These are phyloP conservation scores for Coracopsis vasa DNA, from an alignment of 2,113 vertebrate genomes.

Conservation along the genomic window DNA sequence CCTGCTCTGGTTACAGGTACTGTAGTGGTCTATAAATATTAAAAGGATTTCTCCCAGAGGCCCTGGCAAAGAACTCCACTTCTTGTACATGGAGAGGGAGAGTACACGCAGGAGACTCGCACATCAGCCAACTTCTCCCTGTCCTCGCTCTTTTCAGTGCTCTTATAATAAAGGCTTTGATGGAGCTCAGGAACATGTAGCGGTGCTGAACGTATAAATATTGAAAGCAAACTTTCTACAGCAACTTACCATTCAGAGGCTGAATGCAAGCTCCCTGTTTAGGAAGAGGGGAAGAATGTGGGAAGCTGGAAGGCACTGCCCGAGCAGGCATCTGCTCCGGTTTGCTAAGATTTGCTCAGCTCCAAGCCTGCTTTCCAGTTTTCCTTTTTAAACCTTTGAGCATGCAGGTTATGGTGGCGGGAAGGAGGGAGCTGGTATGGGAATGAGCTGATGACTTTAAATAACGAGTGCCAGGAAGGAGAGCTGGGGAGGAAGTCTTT, in stretches of 20 bases:
- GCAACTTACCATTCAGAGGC: constrained; percentile 65
- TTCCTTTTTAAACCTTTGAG: neutral
- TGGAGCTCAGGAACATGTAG: constrained; percentile 57
- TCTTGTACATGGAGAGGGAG: neutral
- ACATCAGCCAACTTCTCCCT: constrained; percentile 15
- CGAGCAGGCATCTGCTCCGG: neutral
- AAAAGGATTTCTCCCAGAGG: constrained; percentile 53
- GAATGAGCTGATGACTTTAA: neutral
- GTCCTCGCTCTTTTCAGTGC: constrained; percentile 34
- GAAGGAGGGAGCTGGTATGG: neutral
- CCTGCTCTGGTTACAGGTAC: constrained; percentile 31
- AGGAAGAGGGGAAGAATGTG: neutral
- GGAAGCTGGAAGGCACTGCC: neutral
- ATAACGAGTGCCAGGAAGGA: neutral
- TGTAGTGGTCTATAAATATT: constrained; percentile 62
- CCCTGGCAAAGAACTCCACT: constrained; percentile 44
- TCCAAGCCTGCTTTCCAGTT: neutral
- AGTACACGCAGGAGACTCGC: neutral
- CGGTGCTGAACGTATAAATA: constrained; percentile 67
- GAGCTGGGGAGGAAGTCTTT: neutral
- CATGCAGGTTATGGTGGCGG: neutral
- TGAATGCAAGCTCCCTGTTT: constrained; percentile 68
- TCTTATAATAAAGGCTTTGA: constrained; percentile 63
- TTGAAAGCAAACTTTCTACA: constrained; percentile 72
- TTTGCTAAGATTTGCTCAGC: constrained; percentile 11